Evolutionary conservation across 2,113 vertebrate species (phyloP).

Genomic region (Chamaetylas fuelleborni): DNA sequence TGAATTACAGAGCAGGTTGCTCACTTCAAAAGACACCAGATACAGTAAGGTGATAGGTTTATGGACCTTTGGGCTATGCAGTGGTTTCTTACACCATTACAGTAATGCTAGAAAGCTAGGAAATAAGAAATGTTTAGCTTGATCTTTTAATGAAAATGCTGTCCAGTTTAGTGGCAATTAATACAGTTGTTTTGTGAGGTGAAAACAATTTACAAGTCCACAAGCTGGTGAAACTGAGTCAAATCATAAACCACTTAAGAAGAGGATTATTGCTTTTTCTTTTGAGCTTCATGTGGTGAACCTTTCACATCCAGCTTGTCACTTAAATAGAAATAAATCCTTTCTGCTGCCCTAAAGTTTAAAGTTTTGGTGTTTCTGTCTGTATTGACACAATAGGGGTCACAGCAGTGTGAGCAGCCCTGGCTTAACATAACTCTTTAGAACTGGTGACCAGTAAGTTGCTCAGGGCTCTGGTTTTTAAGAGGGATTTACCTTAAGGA

Average conservation of each 20-base stretch:
- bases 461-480: neutral
- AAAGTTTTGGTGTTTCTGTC: neutral
- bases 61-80: neutral
- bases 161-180: neutral
- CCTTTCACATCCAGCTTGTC: neutral
- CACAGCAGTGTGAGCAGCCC: neutral
- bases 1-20: neutral
- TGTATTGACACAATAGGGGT: neutral
- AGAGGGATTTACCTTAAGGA: neutral
- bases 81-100: neutral
- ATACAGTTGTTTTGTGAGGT: neutral
- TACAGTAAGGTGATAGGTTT: neutral
- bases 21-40: neutral
- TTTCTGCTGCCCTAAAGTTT: neutral
- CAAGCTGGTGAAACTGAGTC: neutral
- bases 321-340: neutral
- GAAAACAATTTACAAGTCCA: neutral
- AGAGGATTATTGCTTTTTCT: neutral
- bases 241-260: neutral
- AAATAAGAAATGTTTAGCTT: neutral
- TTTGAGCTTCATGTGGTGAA: neutral
- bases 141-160: neutral
- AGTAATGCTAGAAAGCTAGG: neutral
- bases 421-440: neutral
- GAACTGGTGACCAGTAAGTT: neutral